Evolutionary conservation across 2,797 vertebrate species (phyloP), one percentile per base, ranked within the genome.

Genomic region (Gymnopithys bicolor): DNA sequence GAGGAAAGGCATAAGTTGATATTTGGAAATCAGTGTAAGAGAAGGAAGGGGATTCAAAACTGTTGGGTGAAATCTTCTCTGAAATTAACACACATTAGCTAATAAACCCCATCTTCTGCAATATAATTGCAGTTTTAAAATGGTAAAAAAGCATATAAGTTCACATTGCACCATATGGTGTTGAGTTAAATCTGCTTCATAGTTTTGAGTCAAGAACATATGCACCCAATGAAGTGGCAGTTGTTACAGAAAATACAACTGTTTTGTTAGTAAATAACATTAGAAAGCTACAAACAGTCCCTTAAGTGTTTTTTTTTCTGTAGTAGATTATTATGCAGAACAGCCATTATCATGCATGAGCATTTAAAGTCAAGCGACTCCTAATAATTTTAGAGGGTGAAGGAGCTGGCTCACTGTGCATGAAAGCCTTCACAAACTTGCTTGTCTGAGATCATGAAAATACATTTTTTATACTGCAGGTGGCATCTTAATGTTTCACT

Each of bases 201-300:
- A 92, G 93, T 94, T 96, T 96, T 91, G 92, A 96, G 48, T 84
- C 86, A 95, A 90, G 90, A 96, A 79, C 92, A 96, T 96, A 96
- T 94, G 92, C 49, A 92, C 70, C 46, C 87, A 86, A 74, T 64
- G 83, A 94, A 92, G 89, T 87, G 90, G 83, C 87, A 95, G 82
- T 94, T 93, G 86, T 84, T 94, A 79, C 22, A 89, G 78, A 93
- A 95, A 96, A 96, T 96, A 95, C 74, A 71, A 87, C 84, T 94
- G 60, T 73, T 96, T 96, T 95, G 84, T 94, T 96, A 94, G 93
- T 96, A 97, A 96, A 97, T 96, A 97, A 94, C 58, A 93, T 90
- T 66, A 14, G 13, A 94, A 94, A 91, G 30, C 64, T 79, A 94
- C 83, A 88, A 90, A 75, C 64, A 95, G 45, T 16, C 43, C 70